Base-by-base conservation (phyloP, 1,140 invertebrate genomes). In the Copidosoma floridanum region DNA sequence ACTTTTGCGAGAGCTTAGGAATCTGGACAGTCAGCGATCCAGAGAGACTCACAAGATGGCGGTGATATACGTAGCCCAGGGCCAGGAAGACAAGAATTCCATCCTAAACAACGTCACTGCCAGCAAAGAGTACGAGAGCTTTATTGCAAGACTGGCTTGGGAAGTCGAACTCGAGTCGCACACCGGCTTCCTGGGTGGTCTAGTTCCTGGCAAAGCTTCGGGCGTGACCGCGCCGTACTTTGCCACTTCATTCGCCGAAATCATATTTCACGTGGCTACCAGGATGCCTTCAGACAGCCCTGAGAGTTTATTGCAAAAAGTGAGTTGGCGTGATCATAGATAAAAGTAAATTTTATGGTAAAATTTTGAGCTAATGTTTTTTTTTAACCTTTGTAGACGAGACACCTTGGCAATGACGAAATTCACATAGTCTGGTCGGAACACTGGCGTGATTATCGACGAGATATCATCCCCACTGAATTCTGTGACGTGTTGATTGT, bases 341-440 rank as follows among this genome's bases (percentile, higher is more conserved):
- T n/a, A n/a, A n/a, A n/a, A n/a, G n/a, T n/a, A n/a, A n/a, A n/a
- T n/a, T n/a, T n/a, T n/a, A n/a, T n/a, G n/a, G n/a, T n/a, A n/a
- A n/a, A 51, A 55, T 56, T 23, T 51, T 32, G 27, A 41, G 29
- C 29, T 32, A 32, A 32, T 32, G 29, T 62, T 66, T 53, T 70
- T 72, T 81, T 78, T 12, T 69, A n/a, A n/a, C n/a, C n/a, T n/a
- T n/a, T n/a, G n/a, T n/a, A 94, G 90, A 94, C 94, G 20, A 86
- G 93, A 11, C 97, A 98, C 84, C 82, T 99, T 51, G 96, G 96
- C 40, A 99, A 99, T 80, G 97, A 99, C 81, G 97, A 99, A 82
- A 94, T 99, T 32, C 97, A 99, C 73, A 97, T 99, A 61, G 95
- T 99, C 14, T 99, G 97, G 97, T 98, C 95, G 20, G 97, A 99